phyloP scores from a whole-genome alignment of 2,113 vertebrate species.

The Myxocyprinus asiaticus region DNA sequence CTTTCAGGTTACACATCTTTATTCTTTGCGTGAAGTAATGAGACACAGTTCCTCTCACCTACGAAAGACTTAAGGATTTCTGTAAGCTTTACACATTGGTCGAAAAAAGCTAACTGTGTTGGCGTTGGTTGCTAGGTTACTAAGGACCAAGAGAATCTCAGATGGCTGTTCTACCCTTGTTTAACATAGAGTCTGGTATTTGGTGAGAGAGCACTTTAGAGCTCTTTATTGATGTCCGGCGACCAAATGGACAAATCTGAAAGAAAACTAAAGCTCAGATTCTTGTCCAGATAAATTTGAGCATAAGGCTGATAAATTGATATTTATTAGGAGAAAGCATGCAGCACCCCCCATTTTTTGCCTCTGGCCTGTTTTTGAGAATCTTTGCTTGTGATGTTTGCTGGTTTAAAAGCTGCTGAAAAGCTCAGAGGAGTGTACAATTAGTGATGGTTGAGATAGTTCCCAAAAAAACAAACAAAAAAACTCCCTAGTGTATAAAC shows the following conservation, averaged over 20 bases:
- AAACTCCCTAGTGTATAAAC: neutral
- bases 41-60: slow-evolving; percentile 25
- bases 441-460: slow-evolving; percentile 13
- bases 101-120: slow-evolving; percentile 34
- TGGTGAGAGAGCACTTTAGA: slow-evolving; percentile 35
- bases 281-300: neutral
- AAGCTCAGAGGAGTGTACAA: slow-evolving; percentile 48
- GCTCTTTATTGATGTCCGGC: slow-evolving; percentile 34
- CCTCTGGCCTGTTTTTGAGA: slow-evolving; percentile 26
- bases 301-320: neutral
- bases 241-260: neutral
- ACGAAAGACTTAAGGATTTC: slow-evolving; percentile 44
- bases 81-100: slow-evolving; percentile 38
- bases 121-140: slow-evolving; percentile 57
- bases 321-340: neutral
- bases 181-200: slow-evolving; percentile 51
- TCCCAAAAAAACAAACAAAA: neutral
- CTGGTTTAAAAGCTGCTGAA: slow-evolving; percentile 35
- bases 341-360: neutral
- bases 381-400: slow-evolving; percentile 15
- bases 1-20: slow-evolving; percentile 21
- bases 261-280: neutral
- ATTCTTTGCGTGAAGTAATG: slow-evolving; percentile 23
- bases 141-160: slow-evolving; percentile 46
- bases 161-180: slow-evolving; percentile 41